Conservation (phyloP, 37 sponge, comb jelly and placozoan genomes). For the Oopsacas minuta region DNA sequence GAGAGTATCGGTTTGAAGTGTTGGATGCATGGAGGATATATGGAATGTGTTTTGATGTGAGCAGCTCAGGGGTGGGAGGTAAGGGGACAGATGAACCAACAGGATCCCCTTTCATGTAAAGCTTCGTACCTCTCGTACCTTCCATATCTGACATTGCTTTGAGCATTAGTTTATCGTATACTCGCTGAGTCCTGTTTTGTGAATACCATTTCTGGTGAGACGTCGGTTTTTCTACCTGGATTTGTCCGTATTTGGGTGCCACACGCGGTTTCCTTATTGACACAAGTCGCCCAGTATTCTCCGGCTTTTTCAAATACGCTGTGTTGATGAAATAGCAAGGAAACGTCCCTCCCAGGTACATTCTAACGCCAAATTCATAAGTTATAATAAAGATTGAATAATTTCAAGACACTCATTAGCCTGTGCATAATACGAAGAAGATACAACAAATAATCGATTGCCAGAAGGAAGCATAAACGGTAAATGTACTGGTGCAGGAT, state of each 20-base stretch:
- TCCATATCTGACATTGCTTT: background rate
- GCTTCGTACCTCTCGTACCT: background rate
- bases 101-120: background rate
- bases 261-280: constrained; percentile 8
- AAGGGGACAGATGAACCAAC: background rate
- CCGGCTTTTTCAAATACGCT: background rate
- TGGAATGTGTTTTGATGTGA: background rate
- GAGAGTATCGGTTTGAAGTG: background rate
- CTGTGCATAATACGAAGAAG: too few relatives aligned
- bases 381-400: too few relatives aligned
- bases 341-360: background rate
- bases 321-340: background rate
- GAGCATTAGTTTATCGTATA: background rate
- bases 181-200: background rate
- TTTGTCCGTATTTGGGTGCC: background rate
- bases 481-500: too few relatives aligned
- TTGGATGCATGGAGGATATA: background rate
- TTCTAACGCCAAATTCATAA: too few relatives aligned
- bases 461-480: too few relatives aligned
- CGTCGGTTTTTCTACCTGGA: background rate
- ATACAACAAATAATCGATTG: too few relatives aligned
- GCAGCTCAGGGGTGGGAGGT: background rate
- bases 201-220: background rate
- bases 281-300: background rate
- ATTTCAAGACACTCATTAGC: too few relatives aligned